phyloP scores from a whole-genome alignment of 2,113 vertebrate species.

The Shinisaurus crocodilurus region DNA sequence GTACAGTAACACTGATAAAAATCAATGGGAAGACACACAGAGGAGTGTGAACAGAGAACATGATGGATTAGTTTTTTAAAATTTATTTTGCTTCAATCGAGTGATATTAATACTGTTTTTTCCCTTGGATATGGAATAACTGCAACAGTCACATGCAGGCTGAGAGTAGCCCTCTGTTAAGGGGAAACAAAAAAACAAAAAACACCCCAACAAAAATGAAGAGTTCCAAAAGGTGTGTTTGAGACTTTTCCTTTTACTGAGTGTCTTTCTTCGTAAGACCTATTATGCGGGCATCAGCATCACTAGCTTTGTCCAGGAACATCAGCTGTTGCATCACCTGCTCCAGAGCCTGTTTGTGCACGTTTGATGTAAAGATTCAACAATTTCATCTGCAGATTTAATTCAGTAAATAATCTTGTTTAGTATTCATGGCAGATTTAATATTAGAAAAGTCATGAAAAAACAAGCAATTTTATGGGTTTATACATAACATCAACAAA shows the following conservation, averaged over 20 bases:
- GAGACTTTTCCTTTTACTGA: slow-evolving; percentile 69
- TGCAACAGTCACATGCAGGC: slow-evolving; percentile 84
- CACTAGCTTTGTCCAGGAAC: slow-evolving; percentile 86
- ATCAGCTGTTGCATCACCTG: slow-evolving; percentile 84
- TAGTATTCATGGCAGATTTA: slow-evolving; percentile 24
- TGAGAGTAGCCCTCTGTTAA: slow-evolving; percentile 68
- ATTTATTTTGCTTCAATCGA: slow-evolving; percentile 76
- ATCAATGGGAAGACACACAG: slow-evolving; percentile 79
- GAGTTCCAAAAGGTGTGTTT: slow-evolving; percentile 63
- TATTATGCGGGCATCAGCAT: slow-evolving; percentile 61
- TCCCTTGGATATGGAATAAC: slow-evolving; percentile 76
- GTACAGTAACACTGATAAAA: slow-evolving; percentile 83
- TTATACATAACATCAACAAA: background rate
- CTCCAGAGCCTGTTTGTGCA: slow-evolving; percentile 90
- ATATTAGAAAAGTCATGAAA: background rate
- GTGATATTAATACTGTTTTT: slow-evolving; percentile 82
- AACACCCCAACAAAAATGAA: slow-evolving; percentile 52
- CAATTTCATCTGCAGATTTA: slow-evolving; percentile 90
- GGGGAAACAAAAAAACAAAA: slow-evolving; percentile 26
- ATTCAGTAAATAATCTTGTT: slow-evolving; percentile 55
- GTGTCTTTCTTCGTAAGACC: slow-evolving; percentile 66
- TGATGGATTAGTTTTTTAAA: slow-evolving; percentile 68
- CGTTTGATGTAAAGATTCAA: slow-evolving; percentile 98
- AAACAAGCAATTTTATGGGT: too few species aligned
- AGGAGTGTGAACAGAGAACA: slow-evolving; percentile 75